Evolutionary conservation across 2,888 invertebrate species (phyloP).

Genomic region (Miltochrista miniata): DNA sequence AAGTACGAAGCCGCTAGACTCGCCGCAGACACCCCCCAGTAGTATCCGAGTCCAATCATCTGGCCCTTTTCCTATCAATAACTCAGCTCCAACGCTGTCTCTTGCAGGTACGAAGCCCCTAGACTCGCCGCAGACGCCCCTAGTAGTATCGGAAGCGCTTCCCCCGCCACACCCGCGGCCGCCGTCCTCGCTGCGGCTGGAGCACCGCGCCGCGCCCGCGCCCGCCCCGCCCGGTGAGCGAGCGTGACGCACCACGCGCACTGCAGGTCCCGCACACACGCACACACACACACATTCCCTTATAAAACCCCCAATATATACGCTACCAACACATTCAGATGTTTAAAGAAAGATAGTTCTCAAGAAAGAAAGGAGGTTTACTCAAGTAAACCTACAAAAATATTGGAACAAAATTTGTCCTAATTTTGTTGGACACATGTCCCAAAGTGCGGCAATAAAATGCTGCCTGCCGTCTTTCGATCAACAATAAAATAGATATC

Average conservation of each 20-base stretch:
- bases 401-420: too few species aligned
- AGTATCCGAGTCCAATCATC: slow-evolving; percentile 75
- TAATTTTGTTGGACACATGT: too few species aligned
- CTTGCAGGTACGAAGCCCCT: slow-evolving; percentile 88
- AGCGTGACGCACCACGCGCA: slow-evolving; percentile 74
- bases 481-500: too few species aligned
- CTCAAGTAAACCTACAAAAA: too few species aligned
- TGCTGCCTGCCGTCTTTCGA: too few species aligned
- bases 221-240: slow-evolving; percentile 83
- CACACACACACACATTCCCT: slow-evolving; percentile 62
- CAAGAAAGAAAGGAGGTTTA: too few species aligned
- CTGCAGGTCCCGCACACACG: slow-evolving; percentile 67
- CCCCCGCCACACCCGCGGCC: slow-evolving; percentile 77
- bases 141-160: slow-evolving; percentile 80
- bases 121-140: slow-evolving; percentile 93
- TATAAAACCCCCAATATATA: too few species aligned
- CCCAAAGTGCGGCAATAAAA: too few species aligned
- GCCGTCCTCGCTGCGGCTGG: slow-evolving; percentile 80
- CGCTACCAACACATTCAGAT: too few species aligned
- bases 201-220: slow-evolving; percentile 79
- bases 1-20: slow-evolving; percentile 91
- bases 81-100: too few species aligned
- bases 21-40: slow-evolving; percentile 92
- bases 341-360: too few species aligned
- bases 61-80: too few species aligned